Conservation (phyloP, 1,140 invertebrate genomes). For the Ephestia elutella region DNA sequence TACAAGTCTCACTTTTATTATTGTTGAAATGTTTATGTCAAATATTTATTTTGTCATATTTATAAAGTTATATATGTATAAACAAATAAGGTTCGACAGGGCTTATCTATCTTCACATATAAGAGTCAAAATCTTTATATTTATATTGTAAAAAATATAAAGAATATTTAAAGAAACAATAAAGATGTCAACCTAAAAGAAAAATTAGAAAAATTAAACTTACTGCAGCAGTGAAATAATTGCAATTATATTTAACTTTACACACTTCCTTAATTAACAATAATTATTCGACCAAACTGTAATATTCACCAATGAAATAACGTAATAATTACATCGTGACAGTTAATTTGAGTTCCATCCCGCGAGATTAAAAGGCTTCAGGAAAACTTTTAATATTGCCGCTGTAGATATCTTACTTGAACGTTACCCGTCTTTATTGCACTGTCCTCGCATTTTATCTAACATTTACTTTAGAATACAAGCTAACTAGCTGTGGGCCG, state of each 20-base stretch:
- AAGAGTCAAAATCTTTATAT: no score
- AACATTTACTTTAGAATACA: not conserved
- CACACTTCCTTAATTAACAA: not conserved
- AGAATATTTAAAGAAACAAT: no score
- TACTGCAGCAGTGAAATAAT: not conserved
- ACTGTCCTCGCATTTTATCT: not conserved
- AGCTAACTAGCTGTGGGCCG: not conserved
- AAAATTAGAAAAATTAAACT: not conserved
- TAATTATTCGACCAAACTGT: slow-evolving; percentile 1
- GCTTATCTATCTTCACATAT: no score
- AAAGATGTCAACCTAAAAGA: not conserved
- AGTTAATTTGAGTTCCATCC: slow-evolving; percentile 3
- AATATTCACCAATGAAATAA: not conserved
- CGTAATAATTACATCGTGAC: slow-evolving; percentile 3
- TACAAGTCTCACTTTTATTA: not conserved
- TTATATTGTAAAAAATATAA: not conserved
- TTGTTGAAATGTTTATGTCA: not conserved
- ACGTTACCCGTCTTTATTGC: not conserved
- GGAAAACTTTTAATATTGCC: slow-evolving; percentile 1
- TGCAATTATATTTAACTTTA: not conserved
- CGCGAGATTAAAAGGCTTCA: not conserved
- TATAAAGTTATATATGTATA: no score
- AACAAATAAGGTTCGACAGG: no score
- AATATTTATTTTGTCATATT: no score
- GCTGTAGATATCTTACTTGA: not conserved